Evolutionary conservation across 2,113 vertebrate genomes (phyloP).

Genomic region (Tupaia chinensis): DNA sequence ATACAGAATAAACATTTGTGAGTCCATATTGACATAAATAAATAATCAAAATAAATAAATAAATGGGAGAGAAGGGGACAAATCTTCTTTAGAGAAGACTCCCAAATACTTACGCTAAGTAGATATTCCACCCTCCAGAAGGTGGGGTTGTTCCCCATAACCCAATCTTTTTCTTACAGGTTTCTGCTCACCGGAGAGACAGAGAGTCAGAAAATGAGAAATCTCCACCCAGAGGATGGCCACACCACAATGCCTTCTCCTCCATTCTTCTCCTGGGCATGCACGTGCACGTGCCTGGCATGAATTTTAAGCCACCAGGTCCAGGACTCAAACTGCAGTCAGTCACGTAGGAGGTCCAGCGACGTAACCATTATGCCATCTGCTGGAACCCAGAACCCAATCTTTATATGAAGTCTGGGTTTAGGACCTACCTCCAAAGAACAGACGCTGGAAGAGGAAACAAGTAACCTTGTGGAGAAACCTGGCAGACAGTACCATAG

Average conservation of each 20-base stretch:
- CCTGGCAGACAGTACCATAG: not conserved
- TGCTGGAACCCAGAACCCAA: no score
- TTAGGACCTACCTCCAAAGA: not conserved
- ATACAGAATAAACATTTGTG: not conserved
- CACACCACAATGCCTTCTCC: no score
- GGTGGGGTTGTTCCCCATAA: not conserved
- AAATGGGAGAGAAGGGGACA: not conserved
- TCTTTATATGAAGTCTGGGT: not conserved
- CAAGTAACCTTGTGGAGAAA: not conserved
- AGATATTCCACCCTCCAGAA: not conserved
- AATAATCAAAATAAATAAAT: not conserved
- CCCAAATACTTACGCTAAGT: not conserved
- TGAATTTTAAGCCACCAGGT: no score
- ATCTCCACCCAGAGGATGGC: no score
- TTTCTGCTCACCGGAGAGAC: no score
- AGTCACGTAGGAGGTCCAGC: no score
- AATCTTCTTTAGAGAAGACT: conserved; percentile 11
- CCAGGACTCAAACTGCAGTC: no score
- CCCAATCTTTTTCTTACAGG: no score
- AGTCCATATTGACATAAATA: conserved; percentile 16
- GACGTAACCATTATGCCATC: no score
- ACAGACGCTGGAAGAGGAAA: not conserved
- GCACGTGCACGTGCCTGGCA: no score
- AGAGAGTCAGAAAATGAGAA: no score
- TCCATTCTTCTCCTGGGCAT: no score